phyloP scores from a whole-genome alignment of 2,113 vertebrate genomes.

The Reinhardtius hippoglossoides region DNA sequence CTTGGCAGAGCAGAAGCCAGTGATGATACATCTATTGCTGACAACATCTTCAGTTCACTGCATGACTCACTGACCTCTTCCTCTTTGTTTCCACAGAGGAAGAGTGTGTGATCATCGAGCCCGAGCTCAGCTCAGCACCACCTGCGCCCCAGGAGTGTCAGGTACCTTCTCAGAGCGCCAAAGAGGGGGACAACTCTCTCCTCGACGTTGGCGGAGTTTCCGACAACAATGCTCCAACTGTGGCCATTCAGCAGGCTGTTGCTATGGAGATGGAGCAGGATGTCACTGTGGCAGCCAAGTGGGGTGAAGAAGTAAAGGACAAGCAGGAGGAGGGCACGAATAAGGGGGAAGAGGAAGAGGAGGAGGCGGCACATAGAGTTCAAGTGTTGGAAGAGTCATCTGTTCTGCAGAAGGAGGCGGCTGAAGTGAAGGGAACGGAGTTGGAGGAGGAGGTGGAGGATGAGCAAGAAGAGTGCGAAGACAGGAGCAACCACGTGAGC shows the following conservation, averaged over 20 bases:
- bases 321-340: conserved; percentile 35
- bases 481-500: conserved; percentile 43
- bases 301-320: conserved; percentile 79
- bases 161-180: conserved; percentile 38
- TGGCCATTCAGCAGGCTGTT: conserved; percentile 52
- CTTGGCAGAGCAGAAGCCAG: conserved; percentile 13
- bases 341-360: conserved; percentile 65
- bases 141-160: conserved; percentile 33
- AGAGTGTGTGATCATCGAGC: conserved; percentile 79
- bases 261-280: conserved; percentile 69
- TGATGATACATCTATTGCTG: conserved; percentile 33
- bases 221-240: conserved; percentile 27
- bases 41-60: conserved; percentile 30
- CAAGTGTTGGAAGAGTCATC: conserved; percentile 42
- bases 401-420: conserved; percentile 61
- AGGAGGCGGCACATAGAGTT: conserved; percentile 65
- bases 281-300: conserved; percentile 36
- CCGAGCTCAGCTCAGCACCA: conserved; percentile 48
- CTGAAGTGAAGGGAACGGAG: conserved; percentile 75
- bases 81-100: conserved; percentile 72
- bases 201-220: conserved; percentile 88
- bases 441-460: conserved; percentile 59
- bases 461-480: conserved; percentile 70
- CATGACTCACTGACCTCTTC: conserved; percentile 50
- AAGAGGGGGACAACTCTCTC: conserved; percentile 88